Evolutionary conservation across 2,888 invertebrate genomes (phyloP).

Genomic region (Strigamia crassipes): DNA sequence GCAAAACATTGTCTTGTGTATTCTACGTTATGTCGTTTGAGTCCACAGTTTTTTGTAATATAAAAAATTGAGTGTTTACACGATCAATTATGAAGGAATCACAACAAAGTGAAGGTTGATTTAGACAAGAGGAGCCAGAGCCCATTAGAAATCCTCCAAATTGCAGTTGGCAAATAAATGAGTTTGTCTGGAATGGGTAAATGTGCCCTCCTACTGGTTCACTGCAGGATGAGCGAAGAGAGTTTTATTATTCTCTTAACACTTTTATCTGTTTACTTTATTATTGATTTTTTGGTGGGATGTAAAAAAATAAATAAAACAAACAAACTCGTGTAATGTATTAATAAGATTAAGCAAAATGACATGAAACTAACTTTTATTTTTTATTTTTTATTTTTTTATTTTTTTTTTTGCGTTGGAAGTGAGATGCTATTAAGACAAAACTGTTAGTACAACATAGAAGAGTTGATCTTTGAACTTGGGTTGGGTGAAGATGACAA

Average conservation of each 20-base stretch:
- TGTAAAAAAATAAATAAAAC: not conserved
- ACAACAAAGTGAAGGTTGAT: not conserved
- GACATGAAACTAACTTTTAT: not conserved
- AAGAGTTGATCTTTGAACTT: conserved; percentile 10
- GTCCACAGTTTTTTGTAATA: no score
- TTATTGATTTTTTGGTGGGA: not conserved
- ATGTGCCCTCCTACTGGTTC: conserved; percentile 2
- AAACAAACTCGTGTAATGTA: not conserved
- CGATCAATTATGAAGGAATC: not conserved
- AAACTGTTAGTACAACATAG: not conserved
- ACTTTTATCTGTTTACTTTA: not conserved
- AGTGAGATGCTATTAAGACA: not conserved
- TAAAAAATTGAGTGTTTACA: not conserved
- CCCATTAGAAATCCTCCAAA: not conserved
- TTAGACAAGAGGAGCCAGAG: not conserved
- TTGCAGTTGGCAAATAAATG: conserved; percentile 10
- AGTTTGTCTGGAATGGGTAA: conserved; percentile 4
- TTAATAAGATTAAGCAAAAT: not conserved
- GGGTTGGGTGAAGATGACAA: not conserved
- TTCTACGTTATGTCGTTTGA: no score
- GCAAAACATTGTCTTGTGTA: no score
- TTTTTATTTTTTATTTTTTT: not conserved
- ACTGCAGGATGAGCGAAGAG: not conserved
- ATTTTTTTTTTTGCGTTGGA: not conserved
- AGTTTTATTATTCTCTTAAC: not conserved